Evolutionary conservation across 2,113 vertebrate species (phyloP).

Genomic region (Platanista minor): DNA sequence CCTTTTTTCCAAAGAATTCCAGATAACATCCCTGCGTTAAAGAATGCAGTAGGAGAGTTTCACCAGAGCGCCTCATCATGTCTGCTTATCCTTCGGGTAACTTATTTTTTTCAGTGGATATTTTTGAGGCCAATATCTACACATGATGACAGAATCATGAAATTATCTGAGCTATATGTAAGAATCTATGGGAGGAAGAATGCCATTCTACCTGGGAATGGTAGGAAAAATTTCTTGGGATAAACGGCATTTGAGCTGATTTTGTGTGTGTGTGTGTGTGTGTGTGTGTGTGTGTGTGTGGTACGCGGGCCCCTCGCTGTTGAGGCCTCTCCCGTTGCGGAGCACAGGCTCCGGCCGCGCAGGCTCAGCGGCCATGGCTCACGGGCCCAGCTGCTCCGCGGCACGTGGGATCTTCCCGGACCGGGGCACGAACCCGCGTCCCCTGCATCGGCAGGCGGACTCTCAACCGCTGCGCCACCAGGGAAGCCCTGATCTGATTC

Average conservation of each 20-base stretch:
- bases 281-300: too few species aligned
- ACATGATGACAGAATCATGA: background rate
- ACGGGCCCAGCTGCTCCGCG: too few species aligned
- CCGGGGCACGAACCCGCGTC: too few species aligned
- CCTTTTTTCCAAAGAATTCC: background rate
- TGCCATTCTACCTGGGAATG: background rate
- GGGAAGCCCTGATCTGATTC: too few species aligned
- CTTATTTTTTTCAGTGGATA: background rate
- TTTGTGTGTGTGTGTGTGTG: too few species aligned
- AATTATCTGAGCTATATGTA: background rate
- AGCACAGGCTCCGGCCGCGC: too few species aligned
- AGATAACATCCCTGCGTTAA: background rate
- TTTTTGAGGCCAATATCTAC: background rate
- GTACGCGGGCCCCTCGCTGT: too few species aligned
- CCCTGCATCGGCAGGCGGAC: too few species aligned
- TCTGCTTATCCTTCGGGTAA: background rate
- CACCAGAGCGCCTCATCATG: background rate
- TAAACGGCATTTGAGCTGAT: background rate
- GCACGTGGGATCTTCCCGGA: too few species aligned
- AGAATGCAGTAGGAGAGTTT: background rate
- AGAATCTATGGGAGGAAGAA: background rate
- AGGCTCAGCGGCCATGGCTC: too few species aligned
- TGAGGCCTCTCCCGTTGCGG: too few species aligned
- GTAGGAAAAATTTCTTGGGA: background rate
- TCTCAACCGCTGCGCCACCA: too few species aligned